phyloP scores from a whole-genome alignment of 2,888 invertebrate genomes.

The Imbricaverruca yamaguchii region DNA sequence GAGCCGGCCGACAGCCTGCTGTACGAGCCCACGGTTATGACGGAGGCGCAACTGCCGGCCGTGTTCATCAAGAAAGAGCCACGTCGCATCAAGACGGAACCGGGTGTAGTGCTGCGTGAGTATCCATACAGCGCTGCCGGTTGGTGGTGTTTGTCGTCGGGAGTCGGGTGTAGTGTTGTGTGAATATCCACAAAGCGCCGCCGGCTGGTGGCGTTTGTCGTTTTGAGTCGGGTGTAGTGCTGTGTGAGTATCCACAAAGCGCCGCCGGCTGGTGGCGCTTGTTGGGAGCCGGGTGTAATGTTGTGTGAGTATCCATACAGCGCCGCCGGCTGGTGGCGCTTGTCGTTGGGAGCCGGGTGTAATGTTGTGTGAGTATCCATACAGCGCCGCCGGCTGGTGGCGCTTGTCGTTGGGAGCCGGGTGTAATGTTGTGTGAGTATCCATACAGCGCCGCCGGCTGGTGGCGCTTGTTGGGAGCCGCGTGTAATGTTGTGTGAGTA shows the following conservation, averaged over 20 bases:
- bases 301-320: conserved; percentile 36
- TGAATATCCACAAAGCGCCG: too few species aligned
- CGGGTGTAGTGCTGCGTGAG: conserved; percentile 40
- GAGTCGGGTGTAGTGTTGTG: too few species aligned
- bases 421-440: conserved; percentile 39
- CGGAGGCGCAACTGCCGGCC: conserved; percentile 70
- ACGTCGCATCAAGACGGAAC: conserved; percentile 62
- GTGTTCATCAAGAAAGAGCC: conserved; percentile 69
- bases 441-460: too few species aligned
- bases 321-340: too few species aligned
- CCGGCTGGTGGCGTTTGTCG: too few species aligned
- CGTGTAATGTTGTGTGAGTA: conserved; percentile 39
- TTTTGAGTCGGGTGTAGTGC: conserved; percentile 38
- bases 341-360: conserved; percentile 51
- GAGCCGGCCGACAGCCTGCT: conserved; percentile 76
- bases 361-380: conserved; percentile 36
- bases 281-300: conserved; percentile 48
- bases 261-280: too few species aligned
- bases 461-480: too few species aligned
- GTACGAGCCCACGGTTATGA: conserved; percentile 65
- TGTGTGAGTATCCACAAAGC: conserved; percentile 36
- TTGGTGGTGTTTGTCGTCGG: too few species aligned
- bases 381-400: too few species aligned
- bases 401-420: too few species aligned
- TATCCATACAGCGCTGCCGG: not conserved